Evolutionary conservation across 1,140 invertebrate genomes (phyloP).

Genomic region (Drosophila mayri): DNA sequence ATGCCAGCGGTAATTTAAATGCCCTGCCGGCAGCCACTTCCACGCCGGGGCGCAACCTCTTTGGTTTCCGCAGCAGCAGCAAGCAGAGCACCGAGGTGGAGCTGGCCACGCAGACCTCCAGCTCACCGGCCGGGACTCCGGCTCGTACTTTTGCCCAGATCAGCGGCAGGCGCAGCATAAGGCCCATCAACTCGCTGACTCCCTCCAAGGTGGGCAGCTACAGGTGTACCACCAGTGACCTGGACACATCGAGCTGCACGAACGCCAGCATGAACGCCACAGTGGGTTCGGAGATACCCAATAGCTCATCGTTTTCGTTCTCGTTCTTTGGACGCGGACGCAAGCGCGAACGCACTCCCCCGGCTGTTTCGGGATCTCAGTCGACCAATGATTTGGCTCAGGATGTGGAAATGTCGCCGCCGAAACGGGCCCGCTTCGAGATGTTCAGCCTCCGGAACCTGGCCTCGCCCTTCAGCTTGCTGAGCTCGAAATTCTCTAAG

Average conservation of each 20-base stretch:
- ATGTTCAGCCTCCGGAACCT: conserved; percentile 64
- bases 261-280: conserved; percentile 82
- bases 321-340: conserved; percentile 72
- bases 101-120: conserved; percentile 45
- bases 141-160: conserved; percentile 70
- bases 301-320: conserved; percentile 77
- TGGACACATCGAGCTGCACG: conserved; percentile 68
- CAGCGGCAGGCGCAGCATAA: conserved; percentile 73
- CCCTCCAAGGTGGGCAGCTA: conserved; percentile 72
- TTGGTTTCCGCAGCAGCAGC: conserved; percentile 48
- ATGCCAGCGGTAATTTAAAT: conserved; percentile 8
- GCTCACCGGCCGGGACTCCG: conserved; percentile 48
- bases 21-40: conserved; percentile 69
- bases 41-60: conserved; percentile 70
- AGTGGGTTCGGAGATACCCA: conserved; percentile 77
- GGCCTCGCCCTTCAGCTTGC: conserved; percentile 71
- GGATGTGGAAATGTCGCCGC: conserved; percentile 75
- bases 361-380: conserved; percentile 55
- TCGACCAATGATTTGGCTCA: conserved; percentile 68
- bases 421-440: conserved; percentile 76
- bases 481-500: conserved; percentile 73
- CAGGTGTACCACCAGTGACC: conserved; percentile 64
- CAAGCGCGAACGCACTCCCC: conserved; percentile 76
- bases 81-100: conserved; percentile 64
- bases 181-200: conserved; percentile 51